phyloP scores from a whole-genome alignment of 2,113 vertebrate genomes.

The Columbina picui region DNA sequence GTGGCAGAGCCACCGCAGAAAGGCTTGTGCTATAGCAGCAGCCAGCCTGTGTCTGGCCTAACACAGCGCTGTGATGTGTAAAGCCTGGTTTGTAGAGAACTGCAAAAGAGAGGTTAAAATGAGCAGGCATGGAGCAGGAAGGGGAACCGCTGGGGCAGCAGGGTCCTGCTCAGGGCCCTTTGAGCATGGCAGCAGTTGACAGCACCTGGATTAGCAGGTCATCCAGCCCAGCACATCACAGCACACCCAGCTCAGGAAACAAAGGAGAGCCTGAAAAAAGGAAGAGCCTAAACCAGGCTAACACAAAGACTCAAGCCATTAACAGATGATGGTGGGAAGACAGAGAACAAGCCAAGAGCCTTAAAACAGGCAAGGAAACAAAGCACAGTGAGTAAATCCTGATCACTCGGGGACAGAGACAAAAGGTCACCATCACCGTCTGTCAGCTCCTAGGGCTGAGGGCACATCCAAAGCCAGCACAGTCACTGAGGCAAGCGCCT shows the following conservation, averaged over 20 bases:
- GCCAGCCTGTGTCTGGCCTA: too few species aligned
- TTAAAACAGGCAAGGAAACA: not conserved
- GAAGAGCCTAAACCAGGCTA: not conserved
- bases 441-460: not conserved
- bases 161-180: not conserved
- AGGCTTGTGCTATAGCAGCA: not conserved
- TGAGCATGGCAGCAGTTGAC: not conserved
- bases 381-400: not conserved
- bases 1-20: not conserved
- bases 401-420: not conserved
- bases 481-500: not conserved
- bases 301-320: not conserved
- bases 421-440: not conserved
- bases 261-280: not conserved
- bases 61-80: not conserved
- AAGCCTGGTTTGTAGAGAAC: not conserved
- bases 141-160: not conserved
- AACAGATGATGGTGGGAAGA: not conserved
- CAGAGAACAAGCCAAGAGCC: not conserved
- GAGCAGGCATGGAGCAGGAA: not conserved
- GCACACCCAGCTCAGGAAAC: not conserved
- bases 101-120: not conserved
- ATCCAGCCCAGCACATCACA: not conserved
- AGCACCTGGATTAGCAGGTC: slow-evolving; percentile 9
- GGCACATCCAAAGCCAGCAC: not conserved